Evolutionary conservation across 2,888 invertebrate genomes (phyloP), one percentile per base, ranked within the genome.

Genomic region (Apantesis nais): DNA sequence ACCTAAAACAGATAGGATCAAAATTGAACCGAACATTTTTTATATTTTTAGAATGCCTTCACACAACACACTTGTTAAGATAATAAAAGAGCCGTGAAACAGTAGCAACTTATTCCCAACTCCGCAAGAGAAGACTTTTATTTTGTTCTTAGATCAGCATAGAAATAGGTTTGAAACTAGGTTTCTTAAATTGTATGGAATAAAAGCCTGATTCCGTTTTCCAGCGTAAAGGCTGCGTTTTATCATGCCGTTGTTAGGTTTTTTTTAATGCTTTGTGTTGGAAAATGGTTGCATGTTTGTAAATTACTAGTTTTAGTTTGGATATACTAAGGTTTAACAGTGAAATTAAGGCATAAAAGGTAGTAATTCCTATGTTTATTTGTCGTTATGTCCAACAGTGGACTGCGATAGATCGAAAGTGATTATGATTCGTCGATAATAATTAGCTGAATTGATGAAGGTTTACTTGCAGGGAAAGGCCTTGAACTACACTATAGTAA

Each of bases 101-200:
- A 58, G 7, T 29, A 16, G 58, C 29, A 29, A 58, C 16, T 29
- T 58, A 58, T 29, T 29, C 29, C 58, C 1, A 58, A 29, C 16
- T 25, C 39, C 25, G 14, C 25, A 44, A 16, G 12, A 58, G 58
- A 58, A 31, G 44, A 44, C 31, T 61, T 67, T 67, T 67, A 67
- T 61, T 61, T 48, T 25, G 60, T 39, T 8, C n/a, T 44, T 22
- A 34, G 31, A 67, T 67, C 67, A 44, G 67, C 67, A 67, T 67
- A 67, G 61, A 44, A 62, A 67, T 62, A n/a, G 67, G 61, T 67
- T 67, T 48, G 12, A 14, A 44, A 55, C 25, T 61, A 44, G 60
- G 44, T 67, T 67, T 44, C 44, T 67, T 34, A 67, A 67, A 61
- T 67, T 48, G 61, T 67, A 31, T 25, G 29, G 31, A 44, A 48